Conservation (phyloP, 2,797 vertebrate species). For the Helostoma temminkii region DNA sequence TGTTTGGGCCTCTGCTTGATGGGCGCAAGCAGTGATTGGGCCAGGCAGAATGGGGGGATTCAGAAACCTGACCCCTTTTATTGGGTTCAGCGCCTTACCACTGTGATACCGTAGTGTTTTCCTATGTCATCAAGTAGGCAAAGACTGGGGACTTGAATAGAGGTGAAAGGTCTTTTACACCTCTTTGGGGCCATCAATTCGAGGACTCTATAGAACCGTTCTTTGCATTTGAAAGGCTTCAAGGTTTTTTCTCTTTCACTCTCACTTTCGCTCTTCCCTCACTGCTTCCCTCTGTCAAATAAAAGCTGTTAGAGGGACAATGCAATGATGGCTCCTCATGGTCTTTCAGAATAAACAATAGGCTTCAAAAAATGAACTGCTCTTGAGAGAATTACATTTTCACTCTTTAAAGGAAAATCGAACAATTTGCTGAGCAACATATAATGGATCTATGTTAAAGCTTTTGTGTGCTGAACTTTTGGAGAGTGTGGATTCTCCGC, state of each 20-base stretch:
- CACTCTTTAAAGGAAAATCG: constrained; percentile 84
- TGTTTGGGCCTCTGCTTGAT: constrained; percentile 87
- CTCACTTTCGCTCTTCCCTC: constrained; percentile 77
- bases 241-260: constrained; percentile 81
- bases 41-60: constrained; percentile 87
- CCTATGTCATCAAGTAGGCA: constrained; percentile 91
- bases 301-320: constrained; percentile 91
- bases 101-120: constrained; percentile 91
- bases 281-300: constrained; percentile 86
- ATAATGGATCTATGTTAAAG: constrained; percentile 74
- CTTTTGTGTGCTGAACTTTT: constrained; percentile 65
- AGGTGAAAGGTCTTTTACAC: constrained; percentile 92
- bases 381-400: constrained; percentile 91
- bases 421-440: constrained; percentile 82
- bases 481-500: constrained; percentile 54
- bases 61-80: constrained; percentile 94
- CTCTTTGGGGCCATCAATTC: constrained; percentile 96
- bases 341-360: constrained; percentile 93
- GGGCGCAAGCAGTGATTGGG: constrained; percentile 86
- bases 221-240: constrained; percentile 98
- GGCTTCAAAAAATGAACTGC: constrained; percentile 88
- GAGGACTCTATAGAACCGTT: constrained; percentile 85
- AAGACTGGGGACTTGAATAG: constrained; percentile 90
- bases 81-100: constrained; percentile 93
- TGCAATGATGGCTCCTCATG: constrained; percentile 88